A percentile compares a stretch with the other conserved stretches of the same genome.
phyloP scores from a whole-genome alignment of 2,113 vertebrate genomes.

The Ancistrus triradiatus region DNA sequence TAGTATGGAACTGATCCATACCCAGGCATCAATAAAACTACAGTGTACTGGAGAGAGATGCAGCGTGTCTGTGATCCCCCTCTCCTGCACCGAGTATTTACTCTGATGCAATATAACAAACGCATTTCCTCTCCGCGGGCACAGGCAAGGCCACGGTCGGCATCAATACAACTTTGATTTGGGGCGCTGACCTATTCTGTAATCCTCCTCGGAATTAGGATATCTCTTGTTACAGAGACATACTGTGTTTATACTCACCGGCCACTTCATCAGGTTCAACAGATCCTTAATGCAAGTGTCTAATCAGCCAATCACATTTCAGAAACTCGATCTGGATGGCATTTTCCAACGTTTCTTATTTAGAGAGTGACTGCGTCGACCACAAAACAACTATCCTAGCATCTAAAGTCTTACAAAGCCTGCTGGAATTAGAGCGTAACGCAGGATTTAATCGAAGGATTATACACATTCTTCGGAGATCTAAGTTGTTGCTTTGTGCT shows the following conservation, averaged over 20 bases:
- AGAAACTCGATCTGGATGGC: too few species aligned
- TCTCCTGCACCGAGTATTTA: background rate
- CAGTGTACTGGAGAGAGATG: background rate
- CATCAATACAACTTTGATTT: constrained; percentile 13
- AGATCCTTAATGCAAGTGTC: background rate
- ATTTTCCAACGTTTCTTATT: too few species aligned
- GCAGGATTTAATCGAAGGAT: too few species aligned
- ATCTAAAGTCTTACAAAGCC: too few species aligned
- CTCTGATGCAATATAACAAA: background rate
- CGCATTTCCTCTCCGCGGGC: background rate
- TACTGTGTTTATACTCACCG: too few species aligned
- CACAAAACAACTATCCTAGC: too few species aligned
- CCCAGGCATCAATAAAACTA: background rate
- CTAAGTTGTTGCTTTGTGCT: too few species aligned
- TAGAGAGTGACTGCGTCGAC: too few species aligned
- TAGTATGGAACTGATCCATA: background rate
- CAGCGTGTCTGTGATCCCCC: background rate
- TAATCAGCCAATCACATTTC: too few species aligned
- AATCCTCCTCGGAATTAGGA: background rate
- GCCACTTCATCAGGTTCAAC: background rate
- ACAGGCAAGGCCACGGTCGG: background rate
- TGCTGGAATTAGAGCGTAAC: too few species aligned
- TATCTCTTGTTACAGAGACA: too few species aligned
- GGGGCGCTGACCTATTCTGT: constrained; percentile 6
- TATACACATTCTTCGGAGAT: too few species aligned